A percentile compares a stretch with the other conserved stretches of the same genome.
These are phyloP conservation scores for Rhagoletis zephyria DNA, from an alignment of 1,140 invertebrate species.

Conservation along the genomic window DNA sequence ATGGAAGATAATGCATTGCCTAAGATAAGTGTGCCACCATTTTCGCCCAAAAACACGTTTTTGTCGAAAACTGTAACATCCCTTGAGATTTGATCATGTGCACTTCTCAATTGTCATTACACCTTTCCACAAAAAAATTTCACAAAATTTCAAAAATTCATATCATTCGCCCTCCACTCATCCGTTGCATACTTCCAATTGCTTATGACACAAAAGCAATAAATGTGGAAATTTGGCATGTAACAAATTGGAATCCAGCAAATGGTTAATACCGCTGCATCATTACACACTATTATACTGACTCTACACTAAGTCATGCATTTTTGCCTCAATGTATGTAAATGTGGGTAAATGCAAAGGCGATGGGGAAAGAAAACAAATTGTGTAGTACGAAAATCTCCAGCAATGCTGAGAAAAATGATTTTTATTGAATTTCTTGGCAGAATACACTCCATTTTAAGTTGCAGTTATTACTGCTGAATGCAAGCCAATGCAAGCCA, in stretches of 20 bases:
- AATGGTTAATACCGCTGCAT: not conserved
- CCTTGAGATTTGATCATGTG: too few relatives aligned
- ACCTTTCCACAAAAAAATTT: too few relatives aligned
- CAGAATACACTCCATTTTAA: not conserved
- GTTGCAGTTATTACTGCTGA: not conserved
- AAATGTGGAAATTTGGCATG: not conserved
- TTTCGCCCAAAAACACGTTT: too few relatives aligned
- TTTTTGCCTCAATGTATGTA: not conserved
- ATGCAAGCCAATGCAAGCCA: too few relatives aligned
- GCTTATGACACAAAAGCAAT: not conserved
- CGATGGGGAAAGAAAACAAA: not conserved
- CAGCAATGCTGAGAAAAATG: not conserved
- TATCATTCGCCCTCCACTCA: not conserved
- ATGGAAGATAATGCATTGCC: too few relatives aligned
- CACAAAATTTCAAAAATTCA: not conserved
- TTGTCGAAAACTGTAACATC: too few relatives aligned
- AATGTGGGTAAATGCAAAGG: not conserved
- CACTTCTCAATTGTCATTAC: too few relatives aligned
- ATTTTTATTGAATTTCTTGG: conserved; percentile 32
- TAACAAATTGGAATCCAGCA: not conserved
- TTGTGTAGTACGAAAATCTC: not conserved
- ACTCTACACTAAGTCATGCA: not conserved
- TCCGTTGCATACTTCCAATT: not conserved
- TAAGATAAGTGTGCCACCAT: too few relatives aligned
- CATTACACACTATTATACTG: not conserved